Evolutionary conservation across 2,113 vertebrate genomes (phyloP), one percentile per base, ranked within the genome.

Genomic region (Psephotus haematonotus): DNA sequence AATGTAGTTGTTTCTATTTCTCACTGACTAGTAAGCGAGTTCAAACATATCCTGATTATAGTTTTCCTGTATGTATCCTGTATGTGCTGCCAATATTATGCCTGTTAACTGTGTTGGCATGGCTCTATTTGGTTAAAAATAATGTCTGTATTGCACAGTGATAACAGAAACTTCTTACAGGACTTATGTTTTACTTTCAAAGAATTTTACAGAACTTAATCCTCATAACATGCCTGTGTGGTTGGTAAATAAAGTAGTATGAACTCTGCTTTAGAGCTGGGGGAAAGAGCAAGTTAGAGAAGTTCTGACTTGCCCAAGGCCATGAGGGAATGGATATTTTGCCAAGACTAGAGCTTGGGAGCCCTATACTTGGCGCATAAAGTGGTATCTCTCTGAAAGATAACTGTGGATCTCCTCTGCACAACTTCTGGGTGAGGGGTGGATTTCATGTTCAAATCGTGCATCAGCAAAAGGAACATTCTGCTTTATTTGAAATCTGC

Each of bases 401-500:
- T 84, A 94, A 80, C 82, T 13, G 16, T 86, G 91, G 81, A 80
- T 94, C 63, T 84, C 69, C 91, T 49, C 49, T 80, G 71, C 68
- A 49, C 72, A 92, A 11, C 43, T 71, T 87, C 65, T 94, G 88
- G 63, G 63, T 89, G 81, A 76, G 74, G 65, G 81, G 44, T 92
- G 59, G 74, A 65, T 93, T 93, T 92, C 81, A 10, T 91, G 72
- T 93, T 94, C 92, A 82, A 88, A 59, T 86, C 64, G 55, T 92
- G 75, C 71, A 96, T 96, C 93, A 91, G 96, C 96, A 94, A 96
- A 96, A 96, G 93, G 95, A 90, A 90, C 82, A 72, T 75, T 90
- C 92, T 92, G 91, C 95, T 96, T 91, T 93, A 93, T 92, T 92
- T 94, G 93, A 92, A 96, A 92, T 94, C 86, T 96, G 92, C 94